Base-by-base conservation (phyloP, 2,113 vertebrate species). In the Clarias batrachus region DNA sequence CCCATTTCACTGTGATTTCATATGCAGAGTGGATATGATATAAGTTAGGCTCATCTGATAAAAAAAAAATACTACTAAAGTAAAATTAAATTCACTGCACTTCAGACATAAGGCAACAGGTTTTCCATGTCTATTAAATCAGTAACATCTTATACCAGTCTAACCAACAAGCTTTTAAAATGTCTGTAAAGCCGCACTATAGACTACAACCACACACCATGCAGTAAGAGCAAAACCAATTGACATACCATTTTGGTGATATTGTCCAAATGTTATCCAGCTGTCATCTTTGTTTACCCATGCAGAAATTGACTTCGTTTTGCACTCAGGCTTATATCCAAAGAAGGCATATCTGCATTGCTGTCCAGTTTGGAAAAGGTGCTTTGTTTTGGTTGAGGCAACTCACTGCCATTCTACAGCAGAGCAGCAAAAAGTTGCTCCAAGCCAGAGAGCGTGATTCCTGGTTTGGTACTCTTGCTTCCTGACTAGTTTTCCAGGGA, bases 171-270 rank as follows among this genome's bases (percentile, higher is more conserved):
- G 13, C 68, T 48, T 57, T 52, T 57, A 37, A 76, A 48, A 57
- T 48, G 59, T 84, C 76, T 84, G 81, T 77, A 41, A 37, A 25
- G 13, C 65, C 81, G 41, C 16, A 41, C 19, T 48, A 71, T 60
- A 65, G 2, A 65, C 14, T 27, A 16, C 2, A 30, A 85, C 11
- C 52, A 59, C 9, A 80, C 14, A 85, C n/a, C 8, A 4, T 30
- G 80, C 7, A 76, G n/a, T 62, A 73, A 82, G 33, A 73, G 59
- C 27, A 77, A 27, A 13, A 57, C 23, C 48, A 87, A 66, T 23
- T 2, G 19, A 56, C 86, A 66, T 90, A 95, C 95, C 95, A 95
- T 95, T 62, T 94, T 94, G 87, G 85, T 79, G 71, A 82, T 65
- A 68, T 85, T 85, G 66, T 91, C 62, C 91, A 79, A 48, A 48